Percentiles rank a stretch among this genome's conserved stretches.
These are phyloP conservation scores for Cyanoramphus novaezelandiae DNA, from an alignment of 2,113 vertebrate genomes.

Conservation along the genomic window DNA sequence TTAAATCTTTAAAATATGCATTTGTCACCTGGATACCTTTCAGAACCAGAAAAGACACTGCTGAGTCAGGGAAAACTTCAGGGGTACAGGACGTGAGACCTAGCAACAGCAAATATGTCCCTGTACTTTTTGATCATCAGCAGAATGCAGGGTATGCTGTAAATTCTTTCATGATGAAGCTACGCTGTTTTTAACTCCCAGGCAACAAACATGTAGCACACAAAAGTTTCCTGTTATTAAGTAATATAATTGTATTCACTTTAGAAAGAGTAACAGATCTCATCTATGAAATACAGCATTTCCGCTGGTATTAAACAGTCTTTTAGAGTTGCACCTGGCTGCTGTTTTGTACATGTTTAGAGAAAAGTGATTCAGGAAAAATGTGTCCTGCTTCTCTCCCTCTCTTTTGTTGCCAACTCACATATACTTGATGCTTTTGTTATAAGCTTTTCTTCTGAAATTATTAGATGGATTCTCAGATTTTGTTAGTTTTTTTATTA, in stretches of 20 bases:
- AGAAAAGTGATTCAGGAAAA: background rate
- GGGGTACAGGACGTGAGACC: background rate
- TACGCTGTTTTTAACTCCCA: background rate
- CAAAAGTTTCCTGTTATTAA: background rate
- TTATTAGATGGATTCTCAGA: background rate
- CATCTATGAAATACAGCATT: background rate
- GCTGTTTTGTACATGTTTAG: accelerated
- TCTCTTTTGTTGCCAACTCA: background rate
- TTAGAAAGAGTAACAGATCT: background rate
- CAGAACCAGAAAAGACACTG: background rate
- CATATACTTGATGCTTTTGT: background rate
- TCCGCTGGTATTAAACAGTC: background rate
- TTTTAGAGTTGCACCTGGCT: accelerated
- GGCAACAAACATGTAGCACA: background rate
- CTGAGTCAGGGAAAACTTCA: background rate
- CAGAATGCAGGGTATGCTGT: background rate
- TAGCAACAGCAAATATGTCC: background rate
- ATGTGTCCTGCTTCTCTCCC: background rate
- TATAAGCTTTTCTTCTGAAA: background rate
- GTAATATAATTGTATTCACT: background rate
- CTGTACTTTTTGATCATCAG: background rate
- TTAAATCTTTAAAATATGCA: background rate
- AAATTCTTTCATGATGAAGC: background rate
- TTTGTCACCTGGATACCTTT: background rate
- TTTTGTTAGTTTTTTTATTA: background rate